phyloP scores from a whole-genome alignment of 2,797 vertebrate genomes.

The Peromyscus nudipes region DNA sequence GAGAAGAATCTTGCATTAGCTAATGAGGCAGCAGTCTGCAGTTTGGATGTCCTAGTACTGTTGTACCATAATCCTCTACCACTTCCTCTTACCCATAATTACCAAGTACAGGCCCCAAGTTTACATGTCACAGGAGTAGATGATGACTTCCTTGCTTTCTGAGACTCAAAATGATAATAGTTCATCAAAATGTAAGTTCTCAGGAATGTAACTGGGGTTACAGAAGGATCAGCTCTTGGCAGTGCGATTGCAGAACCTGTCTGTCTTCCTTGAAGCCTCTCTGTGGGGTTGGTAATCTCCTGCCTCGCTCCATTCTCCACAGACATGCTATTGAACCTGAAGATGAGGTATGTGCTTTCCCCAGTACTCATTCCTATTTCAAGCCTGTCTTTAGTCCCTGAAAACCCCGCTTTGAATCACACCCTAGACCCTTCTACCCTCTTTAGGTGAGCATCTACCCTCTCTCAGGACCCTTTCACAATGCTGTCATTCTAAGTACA shows the following conservation, averaged over 20 bases:
- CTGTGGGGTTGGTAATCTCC: not conserved
- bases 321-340: not conserved
- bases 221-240: not conserved
- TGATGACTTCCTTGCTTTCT: not conserved
- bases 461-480: fast-evolving
- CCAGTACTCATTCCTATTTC: not conserved
- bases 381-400: not conserved
- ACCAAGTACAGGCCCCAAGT: no score
- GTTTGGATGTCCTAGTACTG: not conserved
- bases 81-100: not conserved
- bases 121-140: not conserved
- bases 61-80: no score
- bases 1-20: not conserved
- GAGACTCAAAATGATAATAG: not conserved
- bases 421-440: fast-evolving
- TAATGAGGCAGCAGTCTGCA: not conserved
- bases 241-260: no score
- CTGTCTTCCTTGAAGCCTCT: no score
- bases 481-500: not conserved
- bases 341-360: not conserved
- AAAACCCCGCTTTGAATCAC: not conserved
- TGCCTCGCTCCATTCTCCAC: not conserved
- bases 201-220: not conserved
- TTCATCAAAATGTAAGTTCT: not conserved
- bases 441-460: not conserved